Conservation (phyloP, 2,797 vertebrate species). For the Halcyon badia region DNA sequence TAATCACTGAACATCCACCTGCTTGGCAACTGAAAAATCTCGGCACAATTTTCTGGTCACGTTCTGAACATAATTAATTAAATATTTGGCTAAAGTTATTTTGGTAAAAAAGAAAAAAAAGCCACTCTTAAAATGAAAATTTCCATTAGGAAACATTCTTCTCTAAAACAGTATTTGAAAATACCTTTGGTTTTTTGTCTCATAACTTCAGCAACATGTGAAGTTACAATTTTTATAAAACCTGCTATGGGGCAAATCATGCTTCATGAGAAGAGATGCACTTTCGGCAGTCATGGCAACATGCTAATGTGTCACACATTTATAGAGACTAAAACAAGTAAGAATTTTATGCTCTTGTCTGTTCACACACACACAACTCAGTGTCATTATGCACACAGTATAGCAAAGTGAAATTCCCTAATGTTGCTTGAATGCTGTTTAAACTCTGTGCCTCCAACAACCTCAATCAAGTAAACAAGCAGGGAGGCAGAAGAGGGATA, state of each 20-base stretch:
- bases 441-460: not conserved
- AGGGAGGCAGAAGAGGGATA: not conserved
- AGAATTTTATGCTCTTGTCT: not conserved
- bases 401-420: not conserved
- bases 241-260: not conserved
- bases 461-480: not conserved
- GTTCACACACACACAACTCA: not conserved
- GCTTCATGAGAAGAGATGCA: not conserved
- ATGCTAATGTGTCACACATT: not conserved
- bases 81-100: not conserved
- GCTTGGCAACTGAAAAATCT: not conserved
- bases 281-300: not conserved
- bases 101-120: not conserved
- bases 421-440: not conserved
- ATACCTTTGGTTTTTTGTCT: not conserved
- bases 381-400: not conserved
- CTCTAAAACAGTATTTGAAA: not conserved
- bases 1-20: not conserved
- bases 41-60: not conserved
- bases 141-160: not conserved
- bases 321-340: not conserved
- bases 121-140: not conserved
- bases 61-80: not conserved
- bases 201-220: not conserved
- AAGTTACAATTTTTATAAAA: not conserved